A percentile compares a stretch with the other conserved stretches of the same genome.
These are phyloP conservation scores for Podarcis lilfordi DNA, from an alignment of 2,797 vertebrate genomes.

Conservation along the genomic window DNA sequence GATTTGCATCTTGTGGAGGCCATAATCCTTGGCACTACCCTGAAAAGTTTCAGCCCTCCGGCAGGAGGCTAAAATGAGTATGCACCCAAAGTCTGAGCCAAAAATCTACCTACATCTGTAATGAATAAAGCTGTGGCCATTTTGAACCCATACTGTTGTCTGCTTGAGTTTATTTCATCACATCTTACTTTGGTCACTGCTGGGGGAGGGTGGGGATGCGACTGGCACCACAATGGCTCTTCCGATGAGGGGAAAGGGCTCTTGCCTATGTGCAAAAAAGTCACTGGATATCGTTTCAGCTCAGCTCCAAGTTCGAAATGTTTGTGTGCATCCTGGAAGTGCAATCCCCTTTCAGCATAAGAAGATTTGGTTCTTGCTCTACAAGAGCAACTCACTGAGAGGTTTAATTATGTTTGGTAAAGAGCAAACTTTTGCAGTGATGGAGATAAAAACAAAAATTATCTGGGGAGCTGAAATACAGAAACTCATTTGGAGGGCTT, in stretches of 20 bases:
- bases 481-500: constrained; percentile 2
- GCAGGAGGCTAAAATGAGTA: too few relatives aligned
- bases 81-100: too few relatives aligned
- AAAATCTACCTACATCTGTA: too few relatives aligned
- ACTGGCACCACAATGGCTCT: too few relatives aligned
- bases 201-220: too few relatives aligned
- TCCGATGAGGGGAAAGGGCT: neutral
- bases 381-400: neutral
- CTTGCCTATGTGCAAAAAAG: neutral
- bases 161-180: too few relatives aligned
- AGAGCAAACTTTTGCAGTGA: constrained; percentile 13
- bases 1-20: too few relatives aligned
- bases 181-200: too few relatives aligned
- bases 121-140: too few relatives aligned
- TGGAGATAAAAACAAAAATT: neutral
- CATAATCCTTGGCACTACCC: too few relatives aligned
- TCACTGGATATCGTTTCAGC: neutral
- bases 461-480: constrained; percentile 10
- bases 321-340: neutral
- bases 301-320: neutral
- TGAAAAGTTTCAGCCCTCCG: too few relatives aligned
- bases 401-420: constrained; percentile 12
- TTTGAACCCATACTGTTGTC: too few relatives aligned
- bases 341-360: neutral
- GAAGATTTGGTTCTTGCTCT: neutral